Evolutionary conservation across 2,888 invertebrate species (phyloP), one percentile per base, ranked within the genome.

Genomic region (Pyrrhosoma nymphula): DNA sequence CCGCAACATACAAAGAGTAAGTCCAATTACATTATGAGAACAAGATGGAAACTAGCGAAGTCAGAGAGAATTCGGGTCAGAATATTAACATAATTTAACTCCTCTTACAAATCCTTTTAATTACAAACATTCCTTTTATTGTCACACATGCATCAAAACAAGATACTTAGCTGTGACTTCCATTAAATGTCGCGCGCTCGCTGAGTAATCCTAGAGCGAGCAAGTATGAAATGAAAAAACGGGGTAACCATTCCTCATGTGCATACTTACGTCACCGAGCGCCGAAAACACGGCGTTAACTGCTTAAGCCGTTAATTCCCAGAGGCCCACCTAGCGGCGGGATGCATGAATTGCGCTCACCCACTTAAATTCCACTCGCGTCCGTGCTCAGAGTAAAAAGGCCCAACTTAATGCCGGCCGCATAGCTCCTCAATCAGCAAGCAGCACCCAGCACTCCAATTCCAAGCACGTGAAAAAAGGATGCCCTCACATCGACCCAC

Each of bases 321-420:
- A 30, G 82, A 30, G 35, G 82, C 18, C 6, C 35, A 16, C 82
- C 47, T 3, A 30, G 82, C 12, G 35, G 82, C 18, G 6, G 82
- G 30, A 35, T 14, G 0, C 26, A 16, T 82, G 35, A 3, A 82
- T 82, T 82, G 35, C 82, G 82, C n/a, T 82, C 35, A 35, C 82
- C 82, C 82, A 82, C 82, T 82, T 82, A 82, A 82, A 82, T 82
- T 82, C 82, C 82, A 82, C 82, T 18, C 35, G 82, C 30, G 35
- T 82, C 82, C 82, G 35, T 82, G 82, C 30, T 3, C 82, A 1
- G 35, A 35, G 35, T 82, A 35, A 82, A 82, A 82, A 82, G 69
- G n/a, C 35, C 69, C 35, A 16, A n/a, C n/a, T 60, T 47, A 4
- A 47, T 47, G 8, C 47, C 47, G 47, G 47, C 47, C 47, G 47